A percentile compares a stretch with the other conserved stretches of the same genome.
These are phyloP conservation scores for Hesperophylax magnus DNA, from an alignment of 1,140 invertebrate species.

Conservation along the genomic window DNA sequence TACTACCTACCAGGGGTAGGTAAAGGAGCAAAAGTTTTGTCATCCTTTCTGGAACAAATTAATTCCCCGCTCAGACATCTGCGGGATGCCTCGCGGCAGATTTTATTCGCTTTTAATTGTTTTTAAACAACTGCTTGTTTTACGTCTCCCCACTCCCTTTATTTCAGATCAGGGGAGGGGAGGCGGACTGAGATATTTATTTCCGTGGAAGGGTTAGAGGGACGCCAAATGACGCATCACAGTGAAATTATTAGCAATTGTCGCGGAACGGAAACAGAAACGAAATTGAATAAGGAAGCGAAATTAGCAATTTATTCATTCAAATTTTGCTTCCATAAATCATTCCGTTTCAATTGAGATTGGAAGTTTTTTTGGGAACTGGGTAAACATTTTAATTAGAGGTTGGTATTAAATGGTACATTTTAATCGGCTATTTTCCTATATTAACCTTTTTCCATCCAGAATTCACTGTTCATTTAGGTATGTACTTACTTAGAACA, in stretches of 20 bases:
- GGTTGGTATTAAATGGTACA: too few species aligned
- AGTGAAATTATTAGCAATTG: slow-evolving; percentile 27
- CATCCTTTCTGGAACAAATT: slow-evolving; percentile 56
- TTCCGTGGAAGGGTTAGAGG: slow-evolving; percentile 6
- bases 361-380: neutral
- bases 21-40: slow-evolving; percentile 50
- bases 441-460: too few species aligned
- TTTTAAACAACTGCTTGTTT: slow-evolving; percentile 59
- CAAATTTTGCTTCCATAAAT: too few species aligned
- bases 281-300: too few species aligned
- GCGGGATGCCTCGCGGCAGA: slow-evolving; percentile 51
- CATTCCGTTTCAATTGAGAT: neutral
- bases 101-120: slow-evolving; percentile 58
- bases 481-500: too few species aligned
- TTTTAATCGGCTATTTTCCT: too few species aligned
- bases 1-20: neutral
- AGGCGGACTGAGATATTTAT: neutral
- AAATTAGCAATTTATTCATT: too few species aligned
- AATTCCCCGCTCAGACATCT: slow-evolving; percentile 55
- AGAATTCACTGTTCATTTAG: too few species aligned
- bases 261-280: neutral
- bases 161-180: neutral
- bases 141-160: slow-evolving; percentile 43
- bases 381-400: too few species aligned
- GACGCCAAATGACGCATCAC: slow-evolving; percentile 31